Percentiles rank a stretch among this genome's conserved stretches.
phyloP scores from a whole-genome alignment of 2,888 invertebrate species.

The Hirtodrosophila confusa region DNA sequence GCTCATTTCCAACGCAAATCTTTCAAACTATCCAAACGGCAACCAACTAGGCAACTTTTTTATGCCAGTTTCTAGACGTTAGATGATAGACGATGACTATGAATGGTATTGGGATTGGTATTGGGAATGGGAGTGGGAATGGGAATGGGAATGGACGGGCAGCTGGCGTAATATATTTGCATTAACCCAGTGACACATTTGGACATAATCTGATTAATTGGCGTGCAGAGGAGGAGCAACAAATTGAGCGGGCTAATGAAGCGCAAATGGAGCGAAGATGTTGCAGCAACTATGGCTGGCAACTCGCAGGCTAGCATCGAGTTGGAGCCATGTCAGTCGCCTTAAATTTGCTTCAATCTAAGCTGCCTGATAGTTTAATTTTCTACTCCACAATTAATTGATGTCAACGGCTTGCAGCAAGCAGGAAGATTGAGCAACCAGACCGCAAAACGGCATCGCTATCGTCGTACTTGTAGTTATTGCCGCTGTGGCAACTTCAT shows the following conservation, averaged over 20 bases:
- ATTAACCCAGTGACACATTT: slow-evolving; percentile 79
- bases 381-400: slow-evolving; percentile 62
- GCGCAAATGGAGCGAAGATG: slow-evolving; percentile 57
- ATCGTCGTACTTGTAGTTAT: slow-evolving; percentile 19
- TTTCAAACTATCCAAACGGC: slow-evolving; percentile 18
- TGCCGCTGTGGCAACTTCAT: slow-evolving; percentile 69
- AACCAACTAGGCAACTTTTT: slow-evolving; percentile 23
- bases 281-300: slow-evolving; percentile 20
- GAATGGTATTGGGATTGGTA: slow-evolving; percentile 15
- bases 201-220: slow-evolving; percentile 79
- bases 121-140: slow-evolving; percentile 1
- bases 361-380: slow-evolving; percentile 17
- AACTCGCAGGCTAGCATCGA: slow-evolving; percentile 15
- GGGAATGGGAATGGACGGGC: slow-evolving; percentile 12
- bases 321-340: slow-evolving; percentile 31
- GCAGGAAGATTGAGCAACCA: slow-evolving; percentile 76
- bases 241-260: slow-evolving; percentile 72
- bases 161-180: slow-evolving; percentile 68
- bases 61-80: background rate
- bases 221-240: slow-evolving; percentile 64
- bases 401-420: slow-evolving; percentile 74
- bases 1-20: slow-evolving; percentile 51
- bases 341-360: slow-evolving; percentile 32
- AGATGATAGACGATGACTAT: slow-evolving; percentile 15
- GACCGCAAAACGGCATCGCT: slow-evolving; percentile 64